A percentile compares a stretch with the other conserved stretches of the same genome.
These are phyloP conservation scores for Rhinolophus ferrumequinum DNA, from an alignment of 2,113 vertebrate genomes.

Conservation along the genomic window DNA sequence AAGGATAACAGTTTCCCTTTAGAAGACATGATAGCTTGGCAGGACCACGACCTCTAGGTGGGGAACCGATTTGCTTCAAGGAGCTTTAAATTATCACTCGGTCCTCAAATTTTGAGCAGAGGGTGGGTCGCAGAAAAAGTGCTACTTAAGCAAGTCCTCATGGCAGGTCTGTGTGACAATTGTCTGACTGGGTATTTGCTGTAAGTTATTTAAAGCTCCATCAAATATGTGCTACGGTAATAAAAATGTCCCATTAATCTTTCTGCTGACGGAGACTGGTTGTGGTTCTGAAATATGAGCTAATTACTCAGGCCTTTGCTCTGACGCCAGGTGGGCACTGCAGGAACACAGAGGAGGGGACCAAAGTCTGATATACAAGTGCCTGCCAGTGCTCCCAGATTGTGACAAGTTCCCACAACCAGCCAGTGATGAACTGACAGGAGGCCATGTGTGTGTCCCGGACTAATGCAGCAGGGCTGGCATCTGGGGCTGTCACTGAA, in stretches of 20 bases:
- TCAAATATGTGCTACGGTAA: neutral
- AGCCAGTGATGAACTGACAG: neutral
- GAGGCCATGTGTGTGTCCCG: neutral
- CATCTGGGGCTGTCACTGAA: neutral
- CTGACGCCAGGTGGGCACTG: accelerated
- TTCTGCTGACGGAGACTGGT: neutral
- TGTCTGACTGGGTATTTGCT: neutral
- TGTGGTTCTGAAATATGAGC: neutral
- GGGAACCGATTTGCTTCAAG: neutral
- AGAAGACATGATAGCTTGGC: neutral
- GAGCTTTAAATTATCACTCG: neutral
- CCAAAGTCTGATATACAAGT: accelerated
- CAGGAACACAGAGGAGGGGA: neutral
- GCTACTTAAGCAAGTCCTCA: no score
- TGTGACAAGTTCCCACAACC: neutral
- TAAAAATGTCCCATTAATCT: neutral
- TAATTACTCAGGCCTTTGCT: neutral
- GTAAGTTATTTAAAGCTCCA: neutral
- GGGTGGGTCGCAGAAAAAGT: accelerated
- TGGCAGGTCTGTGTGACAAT: no score
- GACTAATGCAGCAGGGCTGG: neutral
- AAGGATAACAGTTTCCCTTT: neutral
- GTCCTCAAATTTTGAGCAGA: neutral
- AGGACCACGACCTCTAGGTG: neutral
- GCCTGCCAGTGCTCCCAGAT: accelerated